Evolutionary conservation across 1,140 invertebrate species (phyloP).

Genomic region (Leptoteleia sp.): DNA sequence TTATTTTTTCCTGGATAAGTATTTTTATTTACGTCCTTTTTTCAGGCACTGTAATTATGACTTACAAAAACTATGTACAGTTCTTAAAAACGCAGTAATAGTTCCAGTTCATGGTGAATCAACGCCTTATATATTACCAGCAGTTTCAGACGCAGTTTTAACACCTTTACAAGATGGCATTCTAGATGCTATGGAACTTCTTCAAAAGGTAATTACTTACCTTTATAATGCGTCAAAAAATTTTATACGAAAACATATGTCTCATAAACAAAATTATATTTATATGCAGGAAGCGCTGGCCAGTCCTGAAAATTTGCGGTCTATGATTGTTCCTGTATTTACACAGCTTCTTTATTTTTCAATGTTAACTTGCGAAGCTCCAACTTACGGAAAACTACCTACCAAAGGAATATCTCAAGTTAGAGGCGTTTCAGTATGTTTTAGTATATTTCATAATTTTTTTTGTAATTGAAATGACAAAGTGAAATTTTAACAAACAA

Average conservation of each 20-base stretch:
- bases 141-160: conserved; percentile 87
- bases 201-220: conserved; percentile 91
- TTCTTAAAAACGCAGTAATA: conserved; percentile 88
- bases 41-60: conserved; percentile 87
- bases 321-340: conserved; percentile 90
- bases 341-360: conserved; percentile 88
- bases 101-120: conserved; percentile 92
- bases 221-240: too few relatives aligned
- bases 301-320: conserved; percentile 84
- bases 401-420: conserved; percentile 81
- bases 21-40: too few relatives aligned
- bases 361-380: conserved; percentile 87
- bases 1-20: too few relatives aligned
- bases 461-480: too few relatives aligned
- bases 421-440: conserved; percentile 74
- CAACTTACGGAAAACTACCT: conserved; percentile 83
- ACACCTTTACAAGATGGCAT: conserved; percentile 92
- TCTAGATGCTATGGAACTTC: conserved; percentile 88
- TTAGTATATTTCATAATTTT: too few relatives aligned
- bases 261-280: too few relatives aligned
- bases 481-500: too few relatives aligned
- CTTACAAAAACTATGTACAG: conserved; percentile 89
- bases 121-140: conserved; percentile 89
- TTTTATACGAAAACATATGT: too few relatives aligned
- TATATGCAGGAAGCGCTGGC: conserved; percentile 87